Base-by-base conservation (phyloP, 2,113 vertebrate species). In the Mystacornis crossleyi region DNA sequence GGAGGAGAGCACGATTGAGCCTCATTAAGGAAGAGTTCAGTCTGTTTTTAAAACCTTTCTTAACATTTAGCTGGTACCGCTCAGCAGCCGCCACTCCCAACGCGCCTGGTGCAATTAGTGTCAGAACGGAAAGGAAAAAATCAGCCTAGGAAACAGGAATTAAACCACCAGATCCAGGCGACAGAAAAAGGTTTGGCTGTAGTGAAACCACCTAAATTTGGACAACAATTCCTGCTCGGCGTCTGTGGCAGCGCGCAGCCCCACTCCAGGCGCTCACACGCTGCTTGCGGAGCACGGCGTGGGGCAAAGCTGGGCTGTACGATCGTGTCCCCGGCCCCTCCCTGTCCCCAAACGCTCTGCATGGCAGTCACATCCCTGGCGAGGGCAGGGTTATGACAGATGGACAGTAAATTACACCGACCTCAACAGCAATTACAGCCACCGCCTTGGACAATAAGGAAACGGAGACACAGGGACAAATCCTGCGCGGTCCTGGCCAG, bases 361-460 rank as follows among this genome's bases (percentile, higher is more conserved):
- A 98, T 96, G 98, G 98, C 98, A 98, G 98, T 98, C 98, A 98
- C 98, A 98, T 98, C 98, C 94, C 98, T 96, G 96, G 75, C 73
- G 62, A 97, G 96, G 86, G 79, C 72, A 98, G 98, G 97, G 97
- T 98, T 98, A 98, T 98, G 99, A 98, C 98, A 97, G 98, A 98
- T 54, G 96, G 98, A 98, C 98, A 97, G 98, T 98, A 98, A 98
- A 99, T 97, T 97, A 98, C 98, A 98, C 97, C 97, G 97, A 98
- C 98, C 98, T 98, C 98, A 93, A 96, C 98, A 97, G 98, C 99
- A 98, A 98, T 99, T 98, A 99, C 95, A 98, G 98, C 98, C 98
- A 98, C 98, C 98, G 97, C 96, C 97, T 98, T 97, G 98, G 98
- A 99, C 98, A 98, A 98, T 96, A 98, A 98, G 98, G 98, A 97